phyloP scores from a whole-genome alignment of 2,797 vertebrate genomes.

The Gila robusta region DNA sequence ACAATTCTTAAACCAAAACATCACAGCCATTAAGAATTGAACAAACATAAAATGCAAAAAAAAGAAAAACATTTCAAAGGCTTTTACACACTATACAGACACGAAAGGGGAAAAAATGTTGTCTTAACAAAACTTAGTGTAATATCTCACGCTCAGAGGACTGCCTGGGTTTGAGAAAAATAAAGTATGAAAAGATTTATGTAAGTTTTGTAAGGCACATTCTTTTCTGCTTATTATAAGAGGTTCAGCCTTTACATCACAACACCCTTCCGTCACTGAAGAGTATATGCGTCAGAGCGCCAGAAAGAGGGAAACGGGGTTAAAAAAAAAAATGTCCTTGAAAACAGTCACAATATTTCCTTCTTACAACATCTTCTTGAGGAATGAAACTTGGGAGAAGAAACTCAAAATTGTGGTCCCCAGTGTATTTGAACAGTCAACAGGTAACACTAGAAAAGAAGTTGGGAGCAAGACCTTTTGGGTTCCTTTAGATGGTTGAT shows the following conservation, averaged over 20 bases:
- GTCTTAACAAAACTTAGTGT: slow-evolving; percentile 72
- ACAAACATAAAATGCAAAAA: slow-evolving; percentile 40
- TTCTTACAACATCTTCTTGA: slow-evolving; percentile 61
- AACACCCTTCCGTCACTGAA: slow-evolving; percentile 71
- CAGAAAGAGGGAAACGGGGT: slow-evolving; percentile 66
- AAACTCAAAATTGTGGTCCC: slow-evolving; percentile 86
- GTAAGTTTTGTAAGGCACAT: slow-evolving; percentile 92
- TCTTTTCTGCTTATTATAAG: slow-evolving; percentile 82
- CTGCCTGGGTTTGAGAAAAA: slow-evolving; percentile 61
- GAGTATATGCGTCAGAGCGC: slow-evolving; percentile 67
- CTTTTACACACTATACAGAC: slow-evolving; percentile 59
- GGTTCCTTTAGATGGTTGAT: slow-evolving; percentile 88
- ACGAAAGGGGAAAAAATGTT: slow-evolving; percentile 49
- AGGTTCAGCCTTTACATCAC: slow-evolving; percentile 72
- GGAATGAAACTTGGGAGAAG: slow-evolving; percentile 76
- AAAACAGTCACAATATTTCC: slow-evolving; percentile 68
- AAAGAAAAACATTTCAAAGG: slow-evolving; percentile 51
- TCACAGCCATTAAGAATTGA: slow-evolving; percentile 26
- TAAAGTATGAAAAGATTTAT: slow-evolving; percentile 66
- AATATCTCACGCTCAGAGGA: slow-evolving; percentile 80
- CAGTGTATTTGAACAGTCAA: slow-evolving; percentile 87
- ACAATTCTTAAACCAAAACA: slow-evolving; percentile 14
- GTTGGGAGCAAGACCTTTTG: slow-evolving; percentile 35
- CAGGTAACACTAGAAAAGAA: slow-evolving; percentile 73
- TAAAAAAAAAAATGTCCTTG: slow-evolving; percentile 71